Conservation (phyloP, 2,888 invertebrate species). For the Nymphalis urticae region DNA sequence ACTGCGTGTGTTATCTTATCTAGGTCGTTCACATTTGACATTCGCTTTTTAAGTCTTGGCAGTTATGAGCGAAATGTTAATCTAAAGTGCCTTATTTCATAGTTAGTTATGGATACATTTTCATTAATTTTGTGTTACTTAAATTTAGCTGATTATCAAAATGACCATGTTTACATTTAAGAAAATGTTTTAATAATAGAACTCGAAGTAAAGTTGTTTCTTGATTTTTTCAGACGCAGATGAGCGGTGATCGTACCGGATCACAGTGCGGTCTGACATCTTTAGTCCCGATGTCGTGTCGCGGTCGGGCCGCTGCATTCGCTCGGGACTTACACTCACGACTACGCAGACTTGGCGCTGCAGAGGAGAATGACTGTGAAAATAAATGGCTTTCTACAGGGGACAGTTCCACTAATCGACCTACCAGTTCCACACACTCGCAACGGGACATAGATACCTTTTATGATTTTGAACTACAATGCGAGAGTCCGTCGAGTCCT, state of each 20-base stretch:
- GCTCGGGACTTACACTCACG: constrained; percentile 89
- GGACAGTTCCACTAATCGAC: constrained; percentile 51
- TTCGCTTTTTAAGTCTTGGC: constrained; percentile 62
- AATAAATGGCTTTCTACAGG: constrained; percentile 65
- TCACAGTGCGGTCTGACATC: constrained; percentile 85
- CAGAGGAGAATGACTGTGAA: constrained; percentile 72
- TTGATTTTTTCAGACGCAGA: constrained; percentile 73
- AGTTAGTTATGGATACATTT: too few species aligned
- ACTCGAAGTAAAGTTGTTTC: background rate
- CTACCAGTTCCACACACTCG: constrained; percentile 49
- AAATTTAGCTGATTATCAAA: background rate
- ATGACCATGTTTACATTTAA: background rate
- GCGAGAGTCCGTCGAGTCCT: constrained; percentile 87
- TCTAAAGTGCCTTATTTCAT: background rate
- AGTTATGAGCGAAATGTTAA: constrained; percentile 38
- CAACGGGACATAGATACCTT: constrained; percentile 81
- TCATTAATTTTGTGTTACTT: too few species aligned
- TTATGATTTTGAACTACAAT: constrained; percentile 84
- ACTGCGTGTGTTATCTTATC: constrained; percentile 65
- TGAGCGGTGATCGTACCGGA: constrained; percentile 79
- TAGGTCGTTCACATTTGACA: constrained; percentile 76
- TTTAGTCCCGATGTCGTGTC: constrained; percentile 88
- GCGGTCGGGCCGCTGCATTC: constrained; percentile 90
- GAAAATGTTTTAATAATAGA: background rate
- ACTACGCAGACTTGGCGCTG: constrained; percentile 85